These are phyloP conservation scores for Dryococelus australis DNA, from an alignment of 2,888 invertebrate genomes.

Conservation along the genomic window DNA sequence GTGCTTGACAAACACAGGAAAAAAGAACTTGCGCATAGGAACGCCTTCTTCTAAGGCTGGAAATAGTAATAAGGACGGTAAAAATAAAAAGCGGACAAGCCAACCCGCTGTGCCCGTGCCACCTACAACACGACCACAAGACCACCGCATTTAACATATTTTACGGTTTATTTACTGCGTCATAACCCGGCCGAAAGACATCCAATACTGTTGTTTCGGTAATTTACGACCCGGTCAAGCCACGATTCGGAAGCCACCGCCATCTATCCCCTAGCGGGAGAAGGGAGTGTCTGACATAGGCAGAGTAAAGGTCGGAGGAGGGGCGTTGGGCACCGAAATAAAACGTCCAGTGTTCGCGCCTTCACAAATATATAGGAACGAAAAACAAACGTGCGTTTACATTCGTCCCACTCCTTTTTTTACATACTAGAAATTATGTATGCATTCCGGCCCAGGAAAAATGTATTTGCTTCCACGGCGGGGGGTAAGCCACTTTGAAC, in stretches of 20 bases:
- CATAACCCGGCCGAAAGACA: slow-evolving; percentile 16
- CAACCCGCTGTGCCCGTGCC: too few relatives aligned
- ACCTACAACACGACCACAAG: neutral
- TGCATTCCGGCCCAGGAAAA: neutral
- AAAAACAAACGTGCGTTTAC: neutral
- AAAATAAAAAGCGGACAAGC: too few relatives aligned
- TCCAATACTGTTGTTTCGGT: slow-evolving; percentile 7
- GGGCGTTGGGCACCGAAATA: neutral
- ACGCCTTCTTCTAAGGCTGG: too few relatives aligned
- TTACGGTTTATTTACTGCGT: neutral
- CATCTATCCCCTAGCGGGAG: neutral
- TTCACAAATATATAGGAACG: neutral
- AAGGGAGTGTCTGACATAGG: neutral
- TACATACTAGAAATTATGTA: neutral
- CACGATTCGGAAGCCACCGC: neutral
- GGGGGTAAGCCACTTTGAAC: neutral
- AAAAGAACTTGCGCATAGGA: too few relatives aligned
- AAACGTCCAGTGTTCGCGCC: neutral
- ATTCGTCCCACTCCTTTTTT: neutral
- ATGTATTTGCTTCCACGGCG: neutral
- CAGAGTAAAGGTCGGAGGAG: neutral
- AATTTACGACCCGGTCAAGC: neutral
- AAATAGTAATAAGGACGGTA: too few relatives aligned
- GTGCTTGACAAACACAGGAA: too few relatives aligned
- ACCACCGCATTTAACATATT: neutral